Conservation (phyloP, 2,113 vertebrate species). For the Centropus unirufus region DNA sequence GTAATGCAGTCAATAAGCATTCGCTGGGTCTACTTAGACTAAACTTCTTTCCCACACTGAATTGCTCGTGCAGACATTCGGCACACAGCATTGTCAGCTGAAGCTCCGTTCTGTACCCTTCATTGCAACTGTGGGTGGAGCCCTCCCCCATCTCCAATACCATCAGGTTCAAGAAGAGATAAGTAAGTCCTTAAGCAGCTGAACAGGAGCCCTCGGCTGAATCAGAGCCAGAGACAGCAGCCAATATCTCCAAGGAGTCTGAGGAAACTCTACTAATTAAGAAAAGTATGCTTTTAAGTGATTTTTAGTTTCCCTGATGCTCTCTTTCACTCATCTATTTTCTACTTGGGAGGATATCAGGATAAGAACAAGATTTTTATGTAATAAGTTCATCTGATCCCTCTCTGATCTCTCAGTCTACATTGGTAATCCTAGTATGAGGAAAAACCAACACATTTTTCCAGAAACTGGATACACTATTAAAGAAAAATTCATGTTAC, state of each 20-base stretch:
- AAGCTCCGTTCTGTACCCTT: background rate
- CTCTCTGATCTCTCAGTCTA: conserved; percentile 19
- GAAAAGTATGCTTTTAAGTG: conserved; percentile 24
- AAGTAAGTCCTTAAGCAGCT: background rate
- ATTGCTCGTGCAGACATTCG: accelerated
- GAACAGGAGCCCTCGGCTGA: background rate
- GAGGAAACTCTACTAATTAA: conserved; percentile 10
- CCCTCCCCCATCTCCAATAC: background rate
- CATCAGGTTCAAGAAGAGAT: background rate
- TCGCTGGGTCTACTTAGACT: background rate
- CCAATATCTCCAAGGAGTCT: background rate
- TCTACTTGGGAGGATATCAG: background rate
- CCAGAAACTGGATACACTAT: background rate
- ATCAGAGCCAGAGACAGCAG: background rate
- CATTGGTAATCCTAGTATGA: conserved; percentile 12
- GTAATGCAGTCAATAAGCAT: background rate
- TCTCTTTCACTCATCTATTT: background rate
- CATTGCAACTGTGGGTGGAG: background rate
- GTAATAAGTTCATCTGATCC: conserved; percentile 35
- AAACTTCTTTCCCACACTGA: background rate
- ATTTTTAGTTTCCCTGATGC: conserved; percentile 21
- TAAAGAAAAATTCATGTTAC: background rate
- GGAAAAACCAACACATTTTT: background rate
- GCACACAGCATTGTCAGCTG: accelerated
- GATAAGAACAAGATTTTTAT: conserved; percentile 23